A percentile compares a stretch with the other conserved stretches of the same genome.
Evolutionary conservation across 2,888 invertebrate species (phyloP).

Genomic region (Tachina fera): DNA sequence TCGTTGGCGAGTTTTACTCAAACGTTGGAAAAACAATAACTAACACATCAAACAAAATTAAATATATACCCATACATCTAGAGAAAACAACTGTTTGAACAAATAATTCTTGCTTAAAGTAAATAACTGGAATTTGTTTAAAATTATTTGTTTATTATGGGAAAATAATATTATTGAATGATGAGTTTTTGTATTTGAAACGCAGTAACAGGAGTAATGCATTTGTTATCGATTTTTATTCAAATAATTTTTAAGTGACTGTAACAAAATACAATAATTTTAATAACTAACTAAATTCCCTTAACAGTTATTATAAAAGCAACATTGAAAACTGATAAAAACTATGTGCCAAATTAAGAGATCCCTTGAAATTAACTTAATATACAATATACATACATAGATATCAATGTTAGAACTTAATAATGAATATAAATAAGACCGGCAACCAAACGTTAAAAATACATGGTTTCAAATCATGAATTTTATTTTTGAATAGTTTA

Average conservation of each 20-base stretch:
- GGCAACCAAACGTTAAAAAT: constrained; percentile 44
- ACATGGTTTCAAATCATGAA: constrained; percentile 69
- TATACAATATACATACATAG: not conserved
- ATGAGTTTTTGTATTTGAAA: not conserved
- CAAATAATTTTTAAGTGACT: constrained; percentile 27
- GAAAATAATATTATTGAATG: not conserved
- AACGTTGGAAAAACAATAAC: constrained; percentile 80
- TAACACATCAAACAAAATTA: constrained; percentile 33
- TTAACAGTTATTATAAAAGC: constrained; percentile 19
- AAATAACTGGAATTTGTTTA: not conserved
- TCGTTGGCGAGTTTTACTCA: constrained; percentile 80
- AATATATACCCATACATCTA: too few relatives aligned
- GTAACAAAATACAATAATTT: constrained; percentile 48
- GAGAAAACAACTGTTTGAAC: not conserved
- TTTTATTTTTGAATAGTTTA: constrained; percentile 59
- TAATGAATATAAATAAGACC: not conserved
- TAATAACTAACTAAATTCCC: constrained; percentile 18
- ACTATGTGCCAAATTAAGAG: constrained; percentile 78
- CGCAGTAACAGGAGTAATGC: constrained; percentile 49
- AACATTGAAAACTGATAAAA: constrained; percentile 16
- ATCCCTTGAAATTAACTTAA: constrained; percentile 72
- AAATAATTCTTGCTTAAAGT: constrained; percentile 7
- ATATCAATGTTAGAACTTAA: not conserved
- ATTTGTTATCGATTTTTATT: constrained; percentile 64
- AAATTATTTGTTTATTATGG: not conserved